Evolutionary conservation across 1,140 invertebrate genomes (phyloP).

Genomic region (Rhyzopertha dominica): DNA sequence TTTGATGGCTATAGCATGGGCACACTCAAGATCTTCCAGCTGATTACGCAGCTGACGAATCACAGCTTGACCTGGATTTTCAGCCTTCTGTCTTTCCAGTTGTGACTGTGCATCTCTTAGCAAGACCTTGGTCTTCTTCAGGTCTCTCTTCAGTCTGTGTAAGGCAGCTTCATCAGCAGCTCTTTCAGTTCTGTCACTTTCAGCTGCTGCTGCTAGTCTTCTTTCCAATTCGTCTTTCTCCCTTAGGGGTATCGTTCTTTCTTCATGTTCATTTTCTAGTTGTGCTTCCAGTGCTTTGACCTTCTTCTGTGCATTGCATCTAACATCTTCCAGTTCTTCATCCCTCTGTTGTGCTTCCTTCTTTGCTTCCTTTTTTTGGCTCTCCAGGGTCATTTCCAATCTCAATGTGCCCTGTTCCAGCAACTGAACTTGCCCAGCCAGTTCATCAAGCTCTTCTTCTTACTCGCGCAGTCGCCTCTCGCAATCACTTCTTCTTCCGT

Average conservation of each 20-base stretch:
- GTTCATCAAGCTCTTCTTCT: conserved; percentile 91
- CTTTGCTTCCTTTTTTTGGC: conserved; percentile 80
- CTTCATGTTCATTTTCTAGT: conserved; percentile 88
- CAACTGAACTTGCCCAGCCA: conserved; percentile 82
- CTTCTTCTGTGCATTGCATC: conserved; percentile 84
- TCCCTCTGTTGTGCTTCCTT: conserved; percentile 84
- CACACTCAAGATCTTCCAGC: conserved; percentile 85
- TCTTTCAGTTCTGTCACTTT: conserved; percentile 62
- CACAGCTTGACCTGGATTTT: conserved; percentile 72
- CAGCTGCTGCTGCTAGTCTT: conserved; percentile 69
- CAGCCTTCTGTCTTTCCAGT: conserved; percentile 77
- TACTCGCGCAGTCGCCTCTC: conserved; percentile 83
- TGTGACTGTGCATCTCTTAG: conserved; percentile 77
- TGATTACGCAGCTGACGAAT: conserved; percentile 83
- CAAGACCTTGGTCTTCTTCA: conserved; percentile 78
- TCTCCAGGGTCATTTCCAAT: conserved; percentile 89
- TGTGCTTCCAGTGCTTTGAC: conserved; percentile 86
- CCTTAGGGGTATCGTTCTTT: conserved; percentile 76
- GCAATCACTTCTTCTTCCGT: conserved; percentile 86
- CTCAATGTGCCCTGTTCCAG: conserved; percentile 80
- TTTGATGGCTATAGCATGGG: conserved; percentile 75
- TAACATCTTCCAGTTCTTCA: conserved; percentile 87
- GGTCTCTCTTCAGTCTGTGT: conserved; percentile 65
- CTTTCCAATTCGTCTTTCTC: conserved; percentile 90
- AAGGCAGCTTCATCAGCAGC: conserved; percentile 58